These are phyloP conservation scores for Clarias magur DNA, from an alignment of 2,113 vertebrate species.

Conservation along the genomic window DNA sequence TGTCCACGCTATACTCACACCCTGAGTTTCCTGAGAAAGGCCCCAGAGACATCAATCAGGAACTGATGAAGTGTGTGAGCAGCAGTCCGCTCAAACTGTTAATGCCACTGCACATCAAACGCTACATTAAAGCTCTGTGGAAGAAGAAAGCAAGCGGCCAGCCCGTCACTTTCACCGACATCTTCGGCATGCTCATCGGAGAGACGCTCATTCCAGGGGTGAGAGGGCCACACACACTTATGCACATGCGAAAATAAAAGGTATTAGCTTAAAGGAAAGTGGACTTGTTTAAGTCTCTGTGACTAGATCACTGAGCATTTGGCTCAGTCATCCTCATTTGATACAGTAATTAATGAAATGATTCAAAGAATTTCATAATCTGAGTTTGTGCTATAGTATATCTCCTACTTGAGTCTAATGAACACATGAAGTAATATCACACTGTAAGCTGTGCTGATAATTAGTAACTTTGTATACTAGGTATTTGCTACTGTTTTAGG, in stretches of 20 bases:
- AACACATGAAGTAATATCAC: neutral
- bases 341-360: neutral
- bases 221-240: slow-evolving; percentile 58
- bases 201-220: slow-evolving; percentile 93
- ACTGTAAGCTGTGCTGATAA: neutral
- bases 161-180: slow-evolving; percentile 96
- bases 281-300: neutral
- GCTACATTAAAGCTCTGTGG: slow-evolving; percentile 93
- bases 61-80: slow-evolving; percentile 89
- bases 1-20: slow-evolving; percentile 94
- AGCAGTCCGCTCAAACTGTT: slow-evolving; percentile 89
- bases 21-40: slow-evolving; percentile 91
- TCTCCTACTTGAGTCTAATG: neutral
- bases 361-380: neutral
- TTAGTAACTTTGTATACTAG: neutral
- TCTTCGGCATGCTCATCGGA: slow-evolving; percentile 98
- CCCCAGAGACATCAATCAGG: slow-evolving; percentile 88
- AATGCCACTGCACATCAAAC: slow-evolving; percentile 88
- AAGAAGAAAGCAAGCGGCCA: slow-evolving; percentile 92
- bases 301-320: neutral
- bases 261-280: neutral
- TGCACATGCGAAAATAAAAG: neutral
- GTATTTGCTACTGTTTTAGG: neutral
- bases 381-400: neutral
- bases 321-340: neutral